Percentiles rank a stretch among this genome's conserved stretches.
Conservation (phyloP, 2,113 vertebrate genomes). For the Elephas maximus region DNA sequence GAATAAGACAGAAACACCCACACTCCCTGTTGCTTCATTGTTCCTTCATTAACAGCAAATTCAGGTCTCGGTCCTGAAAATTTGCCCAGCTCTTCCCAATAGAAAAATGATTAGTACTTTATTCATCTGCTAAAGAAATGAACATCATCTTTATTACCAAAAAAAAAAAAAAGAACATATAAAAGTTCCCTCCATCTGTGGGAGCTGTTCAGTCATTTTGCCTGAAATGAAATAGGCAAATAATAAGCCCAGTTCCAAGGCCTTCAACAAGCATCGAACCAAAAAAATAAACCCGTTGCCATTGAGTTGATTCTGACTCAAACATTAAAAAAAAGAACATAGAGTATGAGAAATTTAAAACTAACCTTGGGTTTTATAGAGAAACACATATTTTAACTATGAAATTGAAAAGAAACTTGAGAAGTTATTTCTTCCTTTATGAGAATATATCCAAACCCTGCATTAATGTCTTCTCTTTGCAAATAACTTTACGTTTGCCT, state of each 20-base stretch:
- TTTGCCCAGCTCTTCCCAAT: constrained; percentile 51
- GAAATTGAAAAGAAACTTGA: not conserved
- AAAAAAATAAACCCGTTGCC: no score
- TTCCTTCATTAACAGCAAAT: constrained; percentile 61
- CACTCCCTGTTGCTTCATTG: not conserved
- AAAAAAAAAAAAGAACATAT: not conserved
- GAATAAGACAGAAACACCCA: not conserved
- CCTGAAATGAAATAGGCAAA: not conserved
- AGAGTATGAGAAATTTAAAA: not conserved
- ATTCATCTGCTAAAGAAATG: constrained; percentile 45
- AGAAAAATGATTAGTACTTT: constrained; percentile 65
- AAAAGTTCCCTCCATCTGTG: constrained; percentile 32
- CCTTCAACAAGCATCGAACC: not conserved
- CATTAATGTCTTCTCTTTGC: not conserved
- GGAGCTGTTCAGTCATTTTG: not conserved
- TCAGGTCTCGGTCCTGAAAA: constrained; percentile 4
- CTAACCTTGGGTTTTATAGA: not conserved
- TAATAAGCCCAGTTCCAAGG: not conserved
- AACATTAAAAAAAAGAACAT: no score
- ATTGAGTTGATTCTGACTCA: no score
- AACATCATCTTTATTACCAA: constrained; percentile 18
- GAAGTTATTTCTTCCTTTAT: not conserved
- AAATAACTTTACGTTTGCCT: not conserved
- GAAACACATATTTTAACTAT: not conserved
- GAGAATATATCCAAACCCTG: not conserved